Base-by-base conservation (phyloP, 2,797 vertebrate genomes). In the Dipus sagitta region DNA sequence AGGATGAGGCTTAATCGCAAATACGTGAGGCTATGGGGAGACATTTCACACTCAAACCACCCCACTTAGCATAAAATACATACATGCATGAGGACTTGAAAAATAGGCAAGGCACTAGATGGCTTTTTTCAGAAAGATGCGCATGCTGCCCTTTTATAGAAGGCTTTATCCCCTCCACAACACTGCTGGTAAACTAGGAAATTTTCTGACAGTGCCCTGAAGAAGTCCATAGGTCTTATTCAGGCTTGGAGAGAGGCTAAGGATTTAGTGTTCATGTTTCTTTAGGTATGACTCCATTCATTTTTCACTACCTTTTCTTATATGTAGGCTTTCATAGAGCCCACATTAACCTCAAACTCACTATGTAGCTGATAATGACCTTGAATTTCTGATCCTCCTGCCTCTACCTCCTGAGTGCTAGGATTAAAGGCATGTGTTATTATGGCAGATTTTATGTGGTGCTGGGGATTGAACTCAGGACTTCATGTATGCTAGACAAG, bases 171-270 rank as follows among this genome's bases (percentile, higher is more conserved):
- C 15, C 54, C 32, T 75, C 54, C 75, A 52, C 18, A 86, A 32
- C 20, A 26, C 58, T 79, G 52, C 38, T 81, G 47, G 42, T 79
- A 17, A 58, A 58, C 58, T 88, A 88, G 42, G n/a, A 68, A 81
- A 68, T 28, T 38, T 94, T 78, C 65, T 91, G 76, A 38, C 85
- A 76, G 58, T 62, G 58, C 21, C n/a, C 28, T 72, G 85, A 76
- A 81, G n/a, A 81, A 84, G 77, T 74, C 12, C 18, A 8, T 58
- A 23, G 80, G 38, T 79, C 88, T 92, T 82, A 77, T 87, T 60
- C 6, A 80, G 60, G 24, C 42, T 23, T 64, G 26, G 52, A 86
- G 71, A 88, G 10, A 26, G 70, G 72, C 28, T 6, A 88, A 52
- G 30, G 67, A 70, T 70, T 86, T 70, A 30, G 5, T 38, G 1